phyloP scores from a whole-genome alignment of 2,888 invertebrate species.

The Aelia acuminata region DNA sequence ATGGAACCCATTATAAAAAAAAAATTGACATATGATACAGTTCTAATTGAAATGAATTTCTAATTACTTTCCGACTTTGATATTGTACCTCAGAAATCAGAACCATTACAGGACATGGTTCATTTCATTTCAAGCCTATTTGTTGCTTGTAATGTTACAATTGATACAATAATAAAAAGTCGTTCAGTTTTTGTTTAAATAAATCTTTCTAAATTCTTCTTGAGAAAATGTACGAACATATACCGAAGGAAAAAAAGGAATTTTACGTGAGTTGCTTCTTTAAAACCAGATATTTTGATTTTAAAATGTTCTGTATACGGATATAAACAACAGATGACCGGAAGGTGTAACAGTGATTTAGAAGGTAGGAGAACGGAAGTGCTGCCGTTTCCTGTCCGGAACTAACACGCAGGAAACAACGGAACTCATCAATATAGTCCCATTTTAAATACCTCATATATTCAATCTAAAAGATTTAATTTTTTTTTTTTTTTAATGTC shows the following conservation, averaged over 20 bases:
- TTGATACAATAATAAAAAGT: no score
- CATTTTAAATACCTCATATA: neutral
- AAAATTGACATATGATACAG: no score
- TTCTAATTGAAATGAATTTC: no score
- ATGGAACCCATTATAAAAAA: no score
- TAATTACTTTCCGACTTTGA: no score
- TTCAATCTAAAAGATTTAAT: neutral
- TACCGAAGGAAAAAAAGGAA: neutral
- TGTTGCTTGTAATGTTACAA: no score
- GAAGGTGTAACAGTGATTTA: constrained; percentile 35
- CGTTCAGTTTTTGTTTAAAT: no score
- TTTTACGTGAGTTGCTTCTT: neutral
- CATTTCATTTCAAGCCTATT: no score
- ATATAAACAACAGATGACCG: constrained; percentile 36
- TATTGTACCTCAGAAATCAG: no score
- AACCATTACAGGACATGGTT: no score
- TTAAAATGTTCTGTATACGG: neutral
- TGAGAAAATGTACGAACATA: no score
- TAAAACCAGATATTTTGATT: neutral
- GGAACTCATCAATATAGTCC: constrained; percentile 25
- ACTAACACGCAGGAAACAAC: constrained; percentile 23
- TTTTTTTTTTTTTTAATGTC: neutral
- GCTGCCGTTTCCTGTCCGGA: constrained; percentile 25
- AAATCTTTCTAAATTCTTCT: no score
- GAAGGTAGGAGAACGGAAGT: constrained; percentile 36